Percentiles rank a stretch among this genome's conserved stretches.
phyloP scores from a whole-genome alignment of 2,797 vertebrate species.

The Brachyalestes nurse region DNA sequence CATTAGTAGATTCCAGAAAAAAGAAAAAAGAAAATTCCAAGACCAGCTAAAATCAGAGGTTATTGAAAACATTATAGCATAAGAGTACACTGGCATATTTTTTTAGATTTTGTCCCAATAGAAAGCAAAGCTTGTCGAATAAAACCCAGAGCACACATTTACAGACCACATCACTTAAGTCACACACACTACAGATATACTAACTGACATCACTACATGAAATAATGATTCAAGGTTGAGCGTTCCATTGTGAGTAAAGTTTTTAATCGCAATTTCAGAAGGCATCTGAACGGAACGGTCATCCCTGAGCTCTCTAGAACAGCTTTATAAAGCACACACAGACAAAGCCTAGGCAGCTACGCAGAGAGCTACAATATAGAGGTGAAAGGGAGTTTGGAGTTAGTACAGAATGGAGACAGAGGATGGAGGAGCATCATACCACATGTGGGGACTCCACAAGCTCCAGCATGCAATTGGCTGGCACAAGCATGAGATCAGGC shows the following conservation, averaged over 20 bases:
- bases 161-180: neutral
- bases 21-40: neutral
- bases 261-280: neutral
- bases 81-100: neutral
- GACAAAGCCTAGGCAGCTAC: slow-evolving; percentile 11
- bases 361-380: slow-evolving; percentile 23
- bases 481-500: slow-evolving; percentile 84
- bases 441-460: slow-evolving; percentile 77
- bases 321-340: slow-evolving; percentile 21
- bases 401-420: slow-evolving; percentile 22
- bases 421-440: slow-evolving; percentile 71
- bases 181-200: neutral
- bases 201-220: neutral
- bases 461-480: slow-evolving; percentile 85
- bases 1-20: neutral
- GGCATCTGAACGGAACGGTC: slow-evolving; percentile 22
- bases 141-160: neutral
- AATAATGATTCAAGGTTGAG: slow-evolving; percentile 24
- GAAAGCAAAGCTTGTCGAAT: neutral
- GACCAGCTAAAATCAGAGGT: neutral
- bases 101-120: neutral
- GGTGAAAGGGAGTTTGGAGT: slow-evolving; percentile 56
- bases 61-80: no score
- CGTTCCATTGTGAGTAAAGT: slow-evolving; percentile 11
- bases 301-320: slow-evolving; percentile 18